Base-by-base conservation (phyloP, 2,113 vertebrate species). In the Carollia perspicillata region DNA sequence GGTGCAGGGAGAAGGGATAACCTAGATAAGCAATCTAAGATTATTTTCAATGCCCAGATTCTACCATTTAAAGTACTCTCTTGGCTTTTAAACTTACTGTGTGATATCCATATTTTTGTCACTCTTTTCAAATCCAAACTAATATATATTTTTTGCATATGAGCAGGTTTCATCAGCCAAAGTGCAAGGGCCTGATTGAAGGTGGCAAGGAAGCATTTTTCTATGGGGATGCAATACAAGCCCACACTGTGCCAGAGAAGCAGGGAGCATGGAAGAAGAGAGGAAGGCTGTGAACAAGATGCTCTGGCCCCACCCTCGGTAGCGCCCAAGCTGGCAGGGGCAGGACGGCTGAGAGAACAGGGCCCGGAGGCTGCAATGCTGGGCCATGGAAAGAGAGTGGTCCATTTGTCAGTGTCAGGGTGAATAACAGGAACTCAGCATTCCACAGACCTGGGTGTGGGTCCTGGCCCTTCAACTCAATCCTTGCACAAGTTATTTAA, bases 391-490 rank as follows among this genome's bases (percentile, higher is more conserved):
- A 23, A 72, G 18, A 42, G 44, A 42, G 9, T 10, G 6, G 22
- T 47, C 18, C 5, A 0, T 28, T 35, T 7, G 28, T 26, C 55
- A 8, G 2, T 30, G 44, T 18, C 40, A 2, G 6, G 14, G 14
- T 26, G 51, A 75, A 30, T 28, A 28, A 13, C 40, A 85, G 47
- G 74, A 47, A 35, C 10, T 17, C 2, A 30, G 9, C 10, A 0
- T 44, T 49, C 9, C 8, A n/a, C 3, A 18, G 26, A 74, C 20
- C 51, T 4, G 1, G 0, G 26, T 80, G 60, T 35, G 55, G 55
- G 85, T n/a, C 66, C 30, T n/a, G 26, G 8, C 49, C 69, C 78
- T 49, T 77, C n/a, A 4, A 2, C 37, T 37, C 58, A 28, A 65
- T 42, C 37, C 2, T 60, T 17, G 33, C 28, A 75, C 17, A 40